Percentiles rank a stretch among this genome's conserved stretches.
phyloP scores from a whole-genome alignment of 1,140 invertebrate species.

The Drosophila aff. region DNA sequence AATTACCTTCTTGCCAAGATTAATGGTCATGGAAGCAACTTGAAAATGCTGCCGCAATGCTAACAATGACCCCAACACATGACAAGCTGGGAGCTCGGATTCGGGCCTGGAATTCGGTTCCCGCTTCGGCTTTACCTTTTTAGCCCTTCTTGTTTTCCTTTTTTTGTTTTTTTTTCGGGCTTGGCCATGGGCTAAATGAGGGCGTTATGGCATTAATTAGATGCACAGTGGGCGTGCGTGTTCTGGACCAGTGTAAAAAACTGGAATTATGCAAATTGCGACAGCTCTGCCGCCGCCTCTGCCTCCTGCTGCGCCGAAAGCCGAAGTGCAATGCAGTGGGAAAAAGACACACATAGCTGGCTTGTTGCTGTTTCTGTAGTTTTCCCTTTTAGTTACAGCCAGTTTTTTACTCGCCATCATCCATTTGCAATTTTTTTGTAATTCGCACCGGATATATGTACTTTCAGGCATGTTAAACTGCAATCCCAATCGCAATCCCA shows the following conservation, averaged over 20 bases:
- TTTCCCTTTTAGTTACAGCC: constrained; percentile 17
- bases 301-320: background rate
- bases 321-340: constrained; percentile 37
- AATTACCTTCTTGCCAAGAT: constrained; percentile 82
- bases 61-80: constrained; percentile 71
- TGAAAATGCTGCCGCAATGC: constrained; percentile 79
- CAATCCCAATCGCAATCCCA: constrained; percentile 51
- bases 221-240: constrained; percentile 45
- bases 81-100: constrained; percentile 35
- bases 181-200: constrained; percentile 49
- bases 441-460: constrained; percentile 76
- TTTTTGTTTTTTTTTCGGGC: constrained; percentile 5
- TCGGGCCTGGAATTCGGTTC: constrained; percentile 21
- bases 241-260: constrained; percentile 37
- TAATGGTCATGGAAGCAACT: constrained; percentile 74
- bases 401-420: constrained; percentile 37
- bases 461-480: constrained; percentile 66
- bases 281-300: background rate
- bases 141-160: constrained; percentile 1
- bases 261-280: constrained; percentile 52
- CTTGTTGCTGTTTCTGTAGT: constrained; percentile 2
- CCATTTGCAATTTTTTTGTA: constrained; percentile 57
- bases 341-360: constrained; percentile 18
- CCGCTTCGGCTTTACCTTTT: constrained; percentile 13
- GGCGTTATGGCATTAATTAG: constrained; percentile 54